phyloP scores from a whole-genome alignment of 2,113 vertebrate species.

The Megaleporinus macrocephalus region DNA sequence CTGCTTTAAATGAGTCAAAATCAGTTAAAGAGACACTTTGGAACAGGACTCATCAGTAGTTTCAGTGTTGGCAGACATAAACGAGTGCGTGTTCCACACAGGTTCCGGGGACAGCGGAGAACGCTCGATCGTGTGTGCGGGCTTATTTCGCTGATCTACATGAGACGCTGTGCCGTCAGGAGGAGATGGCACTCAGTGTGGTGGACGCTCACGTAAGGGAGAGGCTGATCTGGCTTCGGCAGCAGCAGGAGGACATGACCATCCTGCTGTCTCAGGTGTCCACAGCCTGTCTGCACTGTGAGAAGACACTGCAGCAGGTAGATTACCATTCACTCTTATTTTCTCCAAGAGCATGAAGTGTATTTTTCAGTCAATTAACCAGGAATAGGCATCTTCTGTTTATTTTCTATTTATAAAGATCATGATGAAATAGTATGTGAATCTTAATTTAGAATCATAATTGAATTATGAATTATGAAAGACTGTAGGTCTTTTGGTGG shows the following conservation, averaged over 20 bases:
- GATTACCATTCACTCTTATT: conserved; percentile 7
- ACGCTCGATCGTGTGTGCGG: conserved; percentile 93
- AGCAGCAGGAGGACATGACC: conserved; percentile 99
- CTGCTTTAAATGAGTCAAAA: background rate
- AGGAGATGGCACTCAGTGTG: conserved; percentile 98
- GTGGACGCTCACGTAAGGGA: conserved; percentile 96
- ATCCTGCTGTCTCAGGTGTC: conserved; percentile 96
- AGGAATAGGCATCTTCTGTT: background rate
- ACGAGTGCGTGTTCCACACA: conserved; percentile 57
- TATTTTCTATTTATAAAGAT: too few relatives aligned
- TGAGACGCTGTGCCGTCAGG: conserved; percentile 96
- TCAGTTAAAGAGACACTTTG: background rate
- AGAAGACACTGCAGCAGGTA: conserved; percentile 98
- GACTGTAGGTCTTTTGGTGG: background rate
- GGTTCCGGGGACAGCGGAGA: conserved; percentile 96
- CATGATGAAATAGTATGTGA: too few relatives aligned
- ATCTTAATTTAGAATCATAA: too few relatives aligned
- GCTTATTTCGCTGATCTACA: conserved; percentile 98
- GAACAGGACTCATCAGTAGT: background rate
- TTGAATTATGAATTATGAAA: too few relatives aligned
- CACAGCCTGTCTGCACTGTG: conserved; percentile 96
- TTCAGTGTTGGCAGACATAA: background rate
- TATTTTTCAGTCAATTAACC: background rate
- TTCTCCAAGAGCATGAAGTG: background rate
- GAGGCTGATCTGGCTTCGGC: conserved; percentile 95